Conservation (phyloP, 2,888 invertebrate species). For the Cerastis leucographa region DNA sequence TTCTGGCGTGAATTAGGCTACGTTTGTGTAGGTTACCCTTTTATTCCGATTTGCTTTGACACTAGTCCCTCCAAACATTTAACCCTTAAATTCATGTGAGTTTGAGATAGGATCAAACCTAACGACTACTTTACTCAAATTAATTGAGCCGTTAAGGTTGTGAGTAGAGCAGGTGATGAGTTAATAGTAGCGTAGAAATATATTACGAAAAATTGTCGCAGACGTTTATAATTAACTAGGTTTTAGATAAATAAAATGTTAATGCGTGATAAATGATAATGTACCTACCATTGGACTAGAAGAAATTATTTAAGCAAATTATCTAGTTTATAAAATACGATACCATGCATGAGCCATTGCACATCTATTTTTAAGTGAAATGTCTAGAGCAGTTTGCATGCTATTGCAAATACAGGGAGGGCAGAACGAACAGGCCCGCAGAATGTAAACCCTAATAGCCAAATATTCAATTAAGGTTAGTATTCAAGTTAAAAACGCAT, state of each 20-base stretch:
- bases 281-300: slow-evolving; percentile 14
- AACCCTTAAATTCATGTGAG: no score
- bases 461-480: not conserved
- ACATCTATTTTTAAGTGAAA: not conserved
- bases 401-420: not conserved
- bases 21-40: slow-evolving; percentile 5
- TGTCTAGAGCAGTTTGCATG: not conserved
- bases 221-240: slow-evolving; percentile 14
- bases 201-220: slow-evolving; percentile 11
- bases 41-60: slow-evolving; percentile 12
- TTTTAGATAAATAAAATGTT: slow-evolving; percentile 14
- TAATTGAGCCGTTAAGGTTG: slow-evolving; percentile 43
- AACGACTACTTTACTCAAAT: slow-evolving; percentile 1
- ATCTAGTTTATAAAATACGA: not conserved
- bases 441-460: not conserved
- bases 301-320: not conserved
- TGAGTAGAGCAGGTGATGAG: slow-evolving; percentile 40
- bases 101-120: no score
- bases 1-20: slow-evolving; percentile 1
- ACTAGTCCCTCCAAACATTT: not conserved
- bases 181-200: slow-evolving; percentile 9
- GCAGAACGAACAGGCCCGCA: not conserved
- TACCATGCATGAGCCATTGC: not conserved
- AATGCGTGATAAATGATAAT: slow-evolving; percentile 16
- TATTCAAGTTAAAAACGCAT: not conserved